Evolutionary conservation across 23 tunicate species (phyloP).

Genomic region (Clavelina lepadiformis): DNA sequence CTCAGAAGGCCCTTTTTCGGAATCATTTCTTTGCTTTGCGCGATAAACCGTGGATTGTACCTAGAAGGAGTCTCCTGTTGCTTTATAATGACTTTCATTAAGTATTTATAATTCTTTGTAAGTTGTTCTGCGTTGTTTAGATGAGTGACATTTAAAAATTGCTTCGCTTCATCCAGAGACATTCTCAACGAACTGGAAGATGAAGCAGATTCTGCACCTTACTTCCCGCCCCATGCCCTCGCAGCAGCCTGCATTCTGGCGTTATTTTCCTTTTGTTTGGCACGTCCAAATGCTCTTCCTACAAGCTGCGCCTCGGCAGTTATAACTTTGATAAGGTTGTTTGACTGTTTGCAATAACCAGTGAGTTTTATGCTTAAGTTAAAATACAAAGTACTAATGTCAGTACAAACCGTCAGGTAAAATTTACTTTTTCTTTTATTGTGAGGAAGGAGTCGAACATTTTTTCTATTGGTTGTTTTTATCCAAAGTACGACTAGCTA

Average conservation of each 20-base stretch:
- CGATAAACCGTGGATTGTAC: constrained; percentile 68
- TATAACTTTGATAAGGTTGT: constrained; percentile 46
- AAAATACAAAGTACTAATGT: no score
- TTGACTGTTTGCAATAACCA: no score
- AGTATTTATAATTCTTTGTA: constrained; percentile 46
- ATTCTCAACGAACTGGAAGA: constrained; percentile 48
- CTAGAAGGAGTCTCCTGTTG: constrained; percentile 64
- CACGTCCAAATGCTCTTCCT: constrained; percentile 63
- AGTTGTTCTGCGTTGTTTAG: constrained; percentile 24
- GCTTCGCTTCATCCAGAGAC: constrained; percentile 62
- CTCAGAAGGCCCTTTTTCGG: no score
- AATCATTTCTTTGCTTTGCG: constrained; percentile 65
- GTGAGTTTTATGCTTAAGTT: no score
- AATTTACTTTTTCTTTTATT: no score
- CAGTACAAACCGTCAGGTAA: no score
- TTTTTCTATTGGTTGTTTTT: no score
- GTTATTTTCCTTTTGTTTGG: constrained; percentile 46
- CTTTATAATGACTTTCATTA: constrained; percentile 70
- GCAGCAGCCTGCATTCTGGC: constrained; percentile 71
- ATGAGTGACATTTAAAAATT: constrained; percentile 54
- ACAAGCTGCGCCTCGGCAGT: constrained; percentile 61
- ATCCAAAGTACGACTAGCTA: no score
- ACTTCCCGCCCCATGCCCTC: constrained; percentile 49
- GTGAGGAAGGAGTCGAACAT: no score
- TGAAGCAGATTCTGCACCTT: constrained; percentile 51